phyloP scores from a whole-genome alignment of 1,140 invertebrate genomes.

The Zaprionus vittiger region DNA sequence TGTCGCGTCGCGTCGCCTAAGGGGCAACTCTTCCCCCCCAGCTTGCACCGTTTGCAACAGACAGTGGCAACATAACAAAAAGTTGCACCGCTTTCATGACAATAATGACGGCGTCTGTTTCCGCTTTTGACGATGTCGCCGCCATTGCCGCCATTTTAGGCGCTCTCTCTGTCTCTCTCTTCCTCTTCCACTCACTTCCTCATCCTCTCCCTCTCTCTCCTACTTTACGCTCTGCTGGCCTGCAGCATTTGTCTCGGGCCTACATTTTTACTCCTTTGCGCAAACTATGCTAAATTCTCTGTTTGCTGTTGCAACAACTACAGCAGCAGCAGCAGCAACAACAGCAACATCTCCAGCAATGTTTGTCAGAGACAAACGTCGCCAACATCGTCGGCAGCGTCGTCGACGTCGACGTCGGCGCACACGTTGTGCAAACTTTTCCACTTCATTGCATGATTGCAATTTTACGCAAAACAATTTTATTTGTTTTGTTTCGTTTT shows the following conservation, averaged over 20 bases:
- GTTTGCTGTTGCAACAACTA: constrained; percentile 38
- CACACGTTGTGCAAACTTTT: constrained; percentile 77
- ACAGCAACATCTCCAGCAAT: constrained; percentile 46
- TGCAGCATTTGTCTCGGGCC: constrained; percentile 47
- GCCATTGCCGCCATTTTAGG: constrained; percentile 60
- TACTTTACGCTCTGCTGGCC: constrained; percentile 9
- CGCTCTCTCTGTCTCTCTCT: constrained; percentile 38
- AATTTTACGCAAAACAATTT: constrained; percentile 82
- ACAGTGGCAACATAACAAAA: constrained; percentile 23
- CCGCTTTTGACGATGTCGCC: constrained; percentile 55
- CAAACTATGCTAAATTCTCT: constrained; percentile 34
- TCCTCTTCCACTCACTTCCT: background rate
- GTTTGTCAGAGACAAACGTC: constrained; percentile 55
- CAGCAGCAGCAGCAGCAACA: constrained; percentile 35
- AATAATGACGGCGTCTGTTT: constrained; percentile 75
- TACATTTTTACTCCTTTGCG: constrained; percentile 40
- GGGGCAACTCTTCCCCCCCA: constrained; percentile 2
- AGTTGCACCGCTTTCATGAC: constrained; percentile 60
- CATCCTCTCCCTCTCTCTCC: background rate
- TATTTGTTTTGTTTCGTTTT: constrained; percentile 67
- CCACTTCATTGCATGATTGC: constrained; percentile 80
- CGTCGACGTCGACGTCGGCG: constrained; percentile 30
- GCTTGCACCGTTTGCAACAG: background rate
- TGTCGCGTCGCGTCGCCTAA: constrained; percentile 40
- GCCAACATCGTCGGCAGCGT: constrained; percentile 27